A percentile compares a stretch with the other conserved stretches of the same genome.
These are phyloP conservation scores for Drosophila kokeensis DNA, from an alignment of 2,888 invertebrate species.

Conservation along the genomic window DNA sequence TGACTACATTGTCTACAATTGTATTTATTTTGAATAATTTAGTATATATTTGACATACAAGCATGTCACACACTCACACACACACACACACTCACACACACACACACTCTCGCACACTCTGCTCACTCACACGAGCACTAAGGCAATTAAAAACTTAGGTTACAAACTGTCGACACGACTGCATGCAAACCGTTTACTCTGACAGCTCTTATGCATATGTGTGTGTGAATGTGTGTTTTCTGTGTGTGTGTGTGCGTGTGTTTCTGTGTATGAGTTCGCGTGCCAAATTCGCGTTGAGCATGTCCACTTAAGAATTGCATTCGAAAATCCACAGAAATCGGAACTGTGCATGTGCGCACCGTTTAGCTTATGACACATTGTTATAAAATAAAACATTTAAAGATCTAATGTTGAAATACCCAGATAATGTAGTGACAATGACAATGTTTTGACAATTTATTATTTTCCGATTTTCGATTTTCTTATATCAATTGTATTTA, in stretches of 20 bases:
- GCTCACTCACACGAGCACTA: slow-evolving; percentile 26
- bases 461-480: no score
- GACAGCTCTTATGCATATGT: slow-evolving; percentile 23
- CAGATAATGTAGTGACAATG: not conserved
- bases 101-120: slow-evolving; percentile 11
- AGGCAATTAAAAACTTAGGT: slow-evolving; percentile 76
- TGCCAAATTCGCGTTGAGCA: slow-evolving; percentile 51
- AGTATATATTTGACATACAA: slow-evolving; percentile 47
- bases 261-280: slow-evolving; percentile 47
- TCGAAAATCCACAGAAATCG: slow-evolving; percentile 56
- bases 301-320: slow-evolving; percentile 68
- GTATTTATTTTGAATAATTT: slow-evolving; percentile 78
- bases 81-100: slow-evolving; percentile 15
- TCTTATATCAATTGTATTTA: not conserved
- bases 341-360: slow-evolving; percentile 49
- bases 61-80: slow-evolving; percentile 15
- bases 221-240: slow-evolving; percentile 1
- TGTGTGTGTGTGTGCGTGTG: slow-evolving; percentile 1
- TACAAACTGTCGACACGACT: slow-evolving; percentile 73
- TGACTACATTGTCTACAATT: slow-evolving; percentile 63
- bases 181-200: slow-evolving; percentile 70
- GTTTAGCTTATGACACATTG: slow-evolving; percentile 56
- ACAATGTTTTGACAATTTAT: not conserved
- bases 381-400: slow-evolving; percentile 15
- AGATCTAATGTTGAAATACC: not conserved